Percentiles rank a stretch among this genome's conserved stretches.
Evolutionary conservation across 2,113 vertebrate genomes (phyloP).

Genomic region (Brienomyrus longianalis): DNA sequence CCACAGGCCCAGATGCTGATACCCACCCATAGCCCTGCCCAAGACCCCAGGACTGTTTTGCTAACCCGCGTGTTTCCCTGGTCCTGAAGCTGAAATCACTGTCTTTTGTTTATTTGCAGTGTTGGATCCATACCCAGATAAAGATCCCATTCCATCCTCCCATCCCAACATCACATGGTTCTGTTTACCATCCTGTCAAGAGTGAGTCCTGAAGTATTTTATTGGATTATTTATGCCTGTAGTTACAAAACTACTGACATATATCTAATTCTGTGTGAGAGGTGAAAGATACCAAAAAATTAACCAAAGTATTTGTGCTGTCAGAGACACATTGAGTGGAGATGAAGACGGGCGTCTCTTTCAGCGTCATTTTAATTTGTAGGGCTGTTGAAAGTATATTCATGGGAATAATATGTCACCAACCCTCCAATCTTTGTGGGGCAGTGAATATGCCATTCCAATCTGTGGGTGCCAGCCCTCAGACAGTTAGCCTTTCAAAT

Average conservation of each 20-base stretch:
- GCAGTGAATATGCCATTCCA: not conserved
- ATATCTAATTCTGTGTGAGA: not conserved
- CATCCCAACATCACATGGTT: not conserved
- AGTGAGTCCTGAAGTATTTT: not conserved
- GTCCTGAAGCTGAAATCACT: not conserved
- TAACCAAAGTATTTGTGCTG: not conserved
- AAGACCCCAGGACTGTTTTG: not conserved
- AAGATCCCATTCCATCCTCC: not conserved
- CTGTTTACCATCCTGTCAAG: not conserved
- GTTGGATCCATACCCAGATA: not conserved
- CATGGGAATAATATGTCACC: not conserved
- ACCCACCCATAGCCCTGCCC: not conserved
- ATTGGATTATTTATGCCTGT: not conserved
- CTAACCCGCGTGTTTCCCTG: not conserved
- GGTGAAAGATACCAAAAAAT: not conserved
- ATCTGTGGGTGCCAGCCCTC: not conserved
- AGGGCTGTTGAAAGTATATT: not conserved
- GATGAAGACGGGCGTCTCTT: not conserved
- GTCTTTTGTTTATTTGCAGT: not conserved
- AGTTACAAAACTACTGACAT: not conserved
- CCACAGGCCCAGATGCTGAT: not conserved
- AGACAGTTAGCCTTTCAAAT: not conserved
- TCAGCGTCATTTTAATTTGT: not conserved
- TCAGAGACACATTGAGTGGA: not conserved
- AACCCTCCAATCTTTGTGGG: not conserved